These are phyloP conservation scores for Xanthorhoe spadicearia DNA, from an alignment of 2,888 invertebrate species.

Conservation along the genomic window DNA sequence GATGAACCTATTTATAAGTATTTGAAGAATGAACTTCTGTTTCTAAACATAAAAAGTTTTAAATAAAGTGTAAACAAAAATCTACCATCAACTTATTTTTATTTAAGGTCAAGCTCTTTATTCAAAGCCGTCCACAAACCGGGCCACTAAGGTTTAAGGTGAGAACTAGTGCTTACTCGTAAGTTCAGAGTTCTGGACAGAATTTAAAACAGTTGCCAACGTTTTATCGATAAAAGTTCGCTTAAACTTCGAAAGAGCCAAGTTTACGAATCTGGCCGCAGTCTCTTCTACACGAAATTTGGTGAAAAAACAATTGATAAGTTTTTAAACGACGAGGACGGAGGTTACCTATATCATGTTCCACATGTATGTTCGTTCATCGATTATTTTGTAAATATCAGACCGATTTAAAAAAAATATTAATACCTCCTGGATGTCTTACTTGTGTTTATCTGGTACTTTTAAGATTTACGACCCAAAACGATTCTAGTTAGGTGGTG, in stretches of 20 bases:
- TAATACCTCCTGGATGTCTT: too few relatives aligned
- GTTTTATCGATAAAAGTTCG: slow-evolving; percentile 28
- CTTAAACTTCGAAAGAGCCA: slow-evolving; percentile 15
- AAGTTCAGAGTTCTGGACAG: slow-evolving; percentile 33
- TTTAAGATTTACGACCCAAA: too few relatives aligned
- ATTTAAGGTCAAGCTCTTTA: not conserved
- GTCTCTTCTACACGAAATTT: not conserved
- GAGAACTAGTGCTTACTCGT: slow-evolving; percentile 39
- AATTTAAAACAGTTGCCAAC: slow-evolving; percentile 36
- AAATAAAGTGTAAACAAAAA: not conserved
- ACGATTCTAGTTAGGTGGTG: too few relatives aligned
- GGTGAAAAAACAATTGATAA: not conserved
- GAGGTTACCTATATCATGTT: too few relatives aligned
- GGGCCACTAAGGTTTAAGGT: slow-evolving; percentile 32
- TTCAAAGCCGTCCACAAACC: slow-evolving; percentile 8
- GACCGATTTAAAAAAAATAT: too few relatives aligned
- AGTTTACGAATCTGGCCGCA: slow-evolving; percentile 2
- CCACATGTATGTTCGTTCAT: too few relatives aligned
- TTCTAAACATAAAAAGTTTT: not conserved
- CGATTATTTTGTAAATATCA: too few relatives aligned
- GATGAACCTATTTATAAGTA: too few relatives aligned
- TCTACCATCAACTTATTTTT: not conserved
- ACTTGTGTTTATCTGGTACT: too few relatives aligned
- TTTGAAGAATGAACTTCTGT: too few relatives aligned
- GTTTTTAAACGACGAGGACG: too few relatives aligned